These are phyloP conservation scores for Fissipunctia ypsillon DNA, from an alignment of 2,888 invertebrate species.

Conservation along the genomic window DNA sequence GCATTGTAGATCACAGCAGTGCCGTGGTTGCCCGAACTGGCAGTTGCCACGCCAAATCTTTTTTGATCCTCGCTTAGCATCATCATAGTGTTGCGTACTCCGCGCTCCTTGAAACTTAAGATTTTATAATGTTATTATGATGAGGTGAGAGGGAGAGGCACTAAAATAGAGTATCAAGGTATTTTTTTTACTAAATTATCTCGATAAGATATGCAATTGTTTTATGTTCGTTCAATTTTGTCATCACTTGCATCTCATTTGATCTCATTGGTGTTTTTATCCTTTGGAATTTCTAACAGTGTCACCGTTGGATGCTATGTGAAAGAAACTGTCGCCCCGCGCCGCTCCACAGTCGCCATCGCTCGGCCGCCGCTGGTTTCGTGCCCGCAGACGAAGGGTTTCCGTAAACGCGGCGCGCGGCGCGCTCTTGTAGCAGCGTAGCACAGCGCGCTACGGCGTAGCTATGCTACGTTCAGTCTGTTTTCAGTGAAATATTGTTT, in stretches of 20 bases:
- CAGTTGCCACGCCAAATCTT: conserved; percentile 95
- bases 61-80: conserved; percentile 93
- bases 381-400: no score
- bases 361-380: no score
- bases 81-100: conserved; percentile 95
- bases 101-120: conserved; percentile 97
- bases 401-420: no score
- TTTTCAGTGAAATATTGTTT: neutral
- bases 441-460: conserved; percentile 22
- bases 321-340: no score
- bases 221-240: neutral
- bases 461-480: neutral
- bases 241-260: no score
- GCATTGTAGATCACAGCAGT: conserved; percentile 94
- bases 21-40: conserved; percentile 98
- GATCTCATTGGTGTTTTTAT: conserved; percentile 3
- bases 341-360: no score
- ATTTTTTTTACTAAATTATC: conserved; percentile 1
- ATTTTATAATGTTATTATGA: conserved; percentile 14
- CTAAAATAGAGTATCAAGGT: neutral
- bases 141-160: neutral
- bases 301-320: neutral
- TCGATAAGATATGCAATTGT: neutral
- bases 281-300: neutral
- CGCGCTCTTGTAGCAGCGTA: conserved; percentile 14